phyloP scores from a whole-genome alignment of 2,113 vertebrate species.

The Spea bombifrons region DNA sequence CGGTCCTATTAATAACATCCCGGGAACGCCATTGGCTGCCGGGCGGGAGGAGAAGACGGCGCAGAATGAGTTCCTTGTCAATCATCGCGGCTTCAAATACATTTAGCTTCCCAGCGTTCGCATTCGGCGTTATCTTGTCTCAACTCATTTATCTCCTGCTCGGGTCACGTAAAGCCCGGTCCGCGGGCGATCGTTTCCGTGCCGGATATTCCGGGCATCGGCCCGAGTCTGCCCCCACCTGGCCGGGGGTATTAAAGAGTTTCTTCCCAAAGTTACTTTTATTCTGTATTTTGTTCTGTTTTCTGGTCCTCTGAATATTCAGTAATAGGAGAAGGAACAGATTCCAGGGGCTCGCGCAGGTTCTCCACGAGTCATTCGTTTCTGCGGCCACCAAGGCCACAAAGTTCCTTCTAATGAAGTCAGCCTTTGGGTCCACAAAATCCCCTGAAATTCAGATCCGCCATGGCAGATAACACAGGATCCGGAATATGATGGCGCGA shows the following conservation, averaged over 20 bases:
- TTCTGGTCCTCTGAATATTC: background rate
- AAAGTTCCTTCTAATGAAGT: too few species aligned
- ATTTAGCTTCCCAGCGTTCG: background rate
- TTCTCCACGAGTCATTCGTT: too few species aligned
- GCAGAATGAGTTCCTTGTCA: conserved; percentile 29
- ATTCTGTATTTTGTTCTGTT: background rate
- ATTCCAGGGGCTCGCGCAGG: too few species aligned
- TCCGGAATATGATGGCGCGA: too few species aligned
- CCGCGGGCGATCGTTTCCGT: background rate
- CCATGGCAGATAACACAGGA: too few species aligned
- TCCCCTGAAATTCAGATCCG: too few species aligned
- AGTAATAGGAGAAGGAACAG: too few species aligned
- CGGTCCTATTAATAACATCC: conserved; percentile 33
- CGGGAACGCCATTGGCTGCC: conserved; percentile 34
- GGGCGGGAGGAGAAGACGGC: conserved; percentile 9
- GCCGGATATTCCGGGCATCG: background rate
- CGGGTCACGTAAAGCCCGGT: background rate
- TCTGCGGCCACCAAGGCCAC: too few species aligned
- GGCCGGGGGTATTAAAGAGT: background rate
- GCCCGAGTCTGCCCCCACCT: background rate
- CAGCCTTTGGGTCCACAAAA: too few species aligned
- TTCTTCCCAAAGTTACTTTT: background rate
- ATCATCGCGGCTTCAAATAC: conserved; percentile 24
- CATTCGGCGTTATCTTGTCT: conserved; percentile 27
- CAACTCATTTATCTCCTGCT: conserved; percentile 2